Conservation (phyloP, 1,140 invertebrate species). For the Drosophila lowei region DNA sequence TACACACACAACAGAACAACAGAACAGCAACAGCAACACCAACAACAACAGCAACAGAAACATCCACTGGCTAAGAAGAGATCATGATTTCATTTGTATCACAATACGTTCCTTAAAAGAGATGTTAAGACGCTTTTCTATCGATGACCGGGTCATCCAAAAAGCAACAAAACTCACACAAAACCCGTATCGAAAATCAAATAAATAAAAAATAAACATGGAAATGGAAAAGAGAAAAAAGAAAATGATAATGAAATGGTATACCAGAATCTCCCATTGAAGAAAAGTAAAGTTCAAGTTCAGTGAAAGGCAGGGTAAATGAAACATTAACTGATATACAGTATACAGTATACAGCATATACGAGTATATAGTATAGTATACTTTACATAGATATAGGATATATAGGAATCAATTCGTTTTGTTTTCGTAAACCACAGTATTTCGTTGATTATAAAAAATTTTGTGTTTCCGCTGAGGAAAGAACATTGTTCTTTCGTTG, state of each 20-base stretch:
- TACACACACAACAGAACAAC: conserved; percentile 33
- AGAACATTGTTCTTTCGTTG: too few species aligned
- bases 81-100: conserved; percentile 23
- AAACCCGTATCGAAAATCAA: conserved; percentile 6
- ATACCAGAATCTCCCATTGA: conserved; percentile 30
- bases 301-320: conserved; percentile 9
- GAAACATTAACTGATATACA: conserved; percentile 9
- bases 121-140: conserved; percentile 18
- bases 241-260: conserved; percentile 7
- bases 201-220: conserved; percentile 32
- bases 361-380: conserved; percentile 17
- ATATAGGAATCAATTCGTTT: conserved; percentile 26
- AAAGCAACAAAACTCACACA: conserved; percentile 26
- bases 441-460: conserved; percentile 44
- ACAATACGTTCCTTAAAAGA: conserved; percentile 49
- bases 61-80: neutral
- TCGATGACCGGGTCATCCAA: conserved; percentile 36
- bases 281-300: conserved; percentile 14
- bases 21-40: neutral
- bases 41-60: neutral
- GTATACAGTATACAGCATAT: conserved; percentile 10
- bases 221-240: conserved; percentile 20
- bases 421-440: conserved; percentile 53
- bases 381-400: conserved; percentile 19
- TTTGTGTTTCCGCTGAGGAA: too few species aligned